Evolutionary conservation across 2,113 vertebrate species (phyloP).

Genomic region (Oreochromis tanganicae): DNA sequence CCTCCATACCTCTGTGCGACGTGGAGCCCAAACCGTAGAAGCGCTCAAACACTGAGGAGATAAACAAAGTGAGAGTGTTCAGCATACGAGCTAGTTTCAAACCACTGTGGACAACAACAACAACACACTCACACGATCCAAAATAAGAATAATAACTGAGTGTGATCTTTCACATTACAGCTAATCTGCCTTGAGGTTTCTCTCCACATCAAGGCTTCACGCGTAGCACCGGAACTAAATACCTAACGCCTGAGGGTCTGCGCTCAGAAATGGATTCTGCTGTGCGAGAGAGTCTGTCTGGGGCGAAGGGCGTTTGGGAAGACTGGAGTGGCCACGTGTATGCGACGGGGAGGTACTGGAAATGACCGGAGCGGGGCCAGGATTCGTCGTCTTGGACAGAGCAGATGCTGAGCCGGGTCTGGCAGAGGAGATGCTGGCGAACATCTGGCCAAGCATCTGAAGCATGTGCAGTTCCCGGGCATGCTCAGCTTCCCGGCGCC

Average conservation of each 20-base stretch:
- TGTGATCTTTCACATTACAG: neutral
- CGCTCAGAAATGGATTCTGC: constrained; percentile 63
- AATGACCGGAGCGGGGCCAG: constrained; percentile 39
- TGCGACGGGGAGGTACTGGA: constrained; percentile 23
- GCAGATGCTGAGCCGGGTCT: constrained; percentile 50
- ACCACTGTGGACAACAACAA: neutral
- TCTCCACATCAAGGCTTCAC: neutral
- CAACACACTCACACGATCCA: neutral
- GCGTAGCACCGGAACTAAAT: constrained; percentile 30
- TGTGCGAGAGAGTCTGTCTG: constrained; percentile 35
- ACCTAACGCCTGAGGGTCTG: constrained; percentile 77
- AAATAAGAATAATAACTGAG: neutral
- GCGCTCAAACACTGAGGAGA: constrained; percentile 81
- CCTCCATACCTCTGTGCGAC: constrained; percentile 80
- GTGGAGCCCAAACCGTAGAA: constrained; percentile 73
- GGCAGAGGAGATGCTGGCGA: constrained; percentile 75
- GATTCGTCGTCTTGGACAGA: constrained; percentile 44
- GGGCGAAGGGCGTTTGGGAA: constrained; percentile 10
- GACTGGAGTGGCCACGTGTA: constrained; percentile 1
- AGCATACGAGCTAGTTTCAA: neutral
- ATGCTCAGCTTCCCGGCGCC: constrained; percentile 81
- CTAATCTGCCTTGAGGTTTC: neutral
- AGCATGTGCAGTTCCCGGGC: constrained; percentile 85
- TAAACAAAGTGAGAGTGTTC: constrained; percentile 18
- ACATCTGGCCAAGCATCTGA: constrained; percentile 89